These are phyloP conservation scores for Fragum sueziense DNA, from an alignment of 2,888 invertebrate genomes.

Conservation along the genomic window DNA sequence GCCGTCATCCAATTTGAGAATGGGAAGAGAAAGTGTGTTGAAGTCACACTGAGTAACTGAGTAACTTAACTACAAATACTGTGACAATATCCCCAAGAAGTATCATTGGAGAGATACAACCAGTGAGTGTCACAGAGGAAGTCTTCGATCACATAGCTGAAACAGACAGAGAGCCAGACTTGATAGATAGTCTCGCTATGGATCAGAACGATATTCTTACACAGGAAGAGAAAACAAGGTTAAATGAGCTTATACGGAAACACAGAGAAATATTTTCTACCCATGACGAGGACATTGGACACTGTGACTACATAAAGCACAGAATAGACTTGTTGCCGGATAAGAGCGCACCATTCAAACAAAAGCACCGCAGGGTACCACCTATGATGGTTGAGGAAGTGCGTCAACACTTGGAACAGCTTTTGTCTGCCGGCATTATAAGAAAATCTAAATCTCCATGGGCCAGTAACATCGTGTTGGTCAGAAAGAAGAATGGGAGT, in stretches of 20 bases:
- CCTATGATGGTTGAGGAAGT: no score
- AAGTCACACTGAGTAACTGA: conserved; percentile 27
- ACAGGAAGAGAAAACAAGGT: no score
- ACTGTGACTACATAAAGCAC: conserved; percentile 22
- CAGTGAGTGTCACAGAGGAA: conserved; percentile 26
- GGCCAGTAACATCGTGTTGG: no score
- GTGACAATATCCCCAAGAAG: conserved; percentile 37
- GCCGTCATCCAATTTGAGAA: conserved; percentile 27
- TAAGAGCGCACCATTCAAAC: conserved; percentile 23
- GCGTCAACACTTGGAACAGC: no score
- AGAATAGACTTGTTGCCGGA: conserved; percentile 8
- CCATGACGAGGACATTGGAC: conserved; percentile 19
- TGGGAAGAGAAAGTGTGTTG: conserved; percentile 15
- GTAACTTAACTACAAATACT: conserved; percentile 46
- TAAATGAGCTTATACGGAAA: no score
- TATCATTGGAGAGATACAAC: conserved; percentile 49
- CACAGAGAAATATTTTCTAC: conserved; percentile 27
- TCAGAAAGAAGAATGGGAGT: no score
- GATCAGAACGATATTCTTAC: no score
- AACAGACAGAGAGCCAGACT: background rate
- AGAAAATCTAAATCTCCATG: no score
- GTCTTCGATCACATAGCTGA: conserved; percentile 13
- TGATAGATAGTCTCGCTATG: background rate
- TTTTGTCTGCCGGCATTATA: no score
- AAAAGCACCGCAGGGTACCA: background rate